Conservation (phyloP, 2,797 vertebrate species). For the Morus bassanus region DNA sequence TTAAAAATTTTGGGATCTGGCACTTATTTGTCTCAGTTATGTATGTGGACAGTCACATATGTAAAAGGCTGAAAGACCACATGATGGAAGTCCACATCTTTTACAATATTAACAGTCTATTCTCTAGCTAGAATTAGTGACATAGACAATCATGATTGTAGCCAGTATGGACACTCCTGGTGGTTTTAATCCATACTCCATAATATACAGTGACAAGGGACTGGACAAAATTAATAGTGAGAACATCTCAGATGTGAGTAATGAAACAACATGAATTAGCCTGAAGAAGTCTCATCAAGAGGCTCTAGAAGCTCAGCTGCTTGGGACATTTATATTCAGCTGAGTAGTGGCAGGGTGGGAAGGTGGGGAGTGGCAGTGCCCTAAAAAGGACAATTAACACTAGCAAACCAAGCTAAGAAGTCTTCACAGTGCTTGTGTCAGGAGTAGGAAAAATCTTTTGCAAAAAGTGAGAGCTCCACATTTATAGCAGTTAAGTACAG, state of each 20-base stretch:
- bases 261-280: neutral
- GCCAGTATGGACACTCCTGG: neutral
- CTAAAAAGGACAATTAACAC: neutral
- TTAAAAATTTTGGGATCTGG: neutral
- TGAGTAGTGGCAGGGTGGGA: accelerated
- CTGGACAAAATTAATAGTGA: neutral
- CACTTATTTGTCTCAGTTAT: neutral
- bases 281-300: neutral
- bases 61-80: neutral
- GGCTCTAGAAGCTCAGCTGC: neutral
- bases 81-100: neutral
- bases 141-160: neutral
- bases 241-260: neutral
- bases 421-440: neutral
- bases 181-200: neutral
- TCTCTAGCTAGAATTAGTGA: neutral
- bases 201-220: neutral
- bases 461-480: neutral
- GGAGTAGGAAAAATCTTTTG: neutral
- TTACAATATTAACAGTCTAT: neutral
- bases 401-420: neutral
- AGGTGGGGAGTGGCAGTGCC: neutral
- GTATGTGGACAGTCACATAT: neutral
- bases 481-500: neutral
- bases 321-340: neutral